These are phyloP conservation scores for Aspidiotus rigidus DNA, from an alignment of 2,888 invertebrate genomes.

Conservation along the genomic window DNA sequence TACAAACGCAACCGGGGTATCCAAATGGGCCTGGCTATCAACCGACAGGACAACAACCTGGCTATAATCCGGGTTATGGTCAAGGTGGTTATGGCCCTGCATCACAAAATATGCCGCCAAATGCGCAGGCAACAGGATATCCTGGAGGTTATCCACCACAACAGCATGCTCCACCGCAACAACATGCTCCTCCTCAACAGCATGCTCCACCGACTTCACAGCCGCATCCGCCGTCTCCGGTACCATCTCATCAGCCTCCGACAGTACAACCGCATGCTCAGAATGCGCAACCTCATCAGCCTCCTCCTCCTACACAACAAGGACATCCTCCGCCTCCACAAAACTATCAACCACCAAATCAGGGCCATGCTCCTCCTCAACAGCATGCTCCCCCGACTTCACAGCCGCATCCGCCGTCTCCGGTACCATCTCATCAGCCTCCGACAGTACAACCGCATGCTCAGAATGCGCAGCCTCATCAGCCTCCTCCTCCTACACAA, in stretches of 20 bases:
- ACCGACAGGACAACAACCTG: conserved; percentile 24
- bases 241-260: conserved; percentile 50
- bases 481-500: conserved; percentile 40
- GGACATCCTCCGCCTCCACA: conserved; percentile 53
- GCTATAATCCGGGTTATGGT: conserved; percentile 17
- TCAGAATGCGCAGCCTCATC: conserved; percentile 44
- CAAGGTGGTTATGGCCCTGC: conserved; percentile 27
- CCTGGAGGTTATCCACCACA: conserved; percentile 31
- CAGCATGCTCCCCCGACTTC: conserved; percentile 36
- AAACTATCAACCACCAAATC: conserved; percentile 44
- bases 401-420: conserved; percentile 43
- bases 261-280: conserved; percentile 43
- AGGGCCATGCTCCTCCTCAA: conserved; percentile 51
- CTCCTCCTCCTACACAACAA: conserved; percentile 41
- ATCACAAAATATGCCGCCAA: conserved; percentile 18
- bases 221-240: conserved; percentile 43
- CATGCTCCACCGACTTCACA: conserved; percentile 39
- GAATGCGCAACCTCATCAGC: conserved; percentile 32
- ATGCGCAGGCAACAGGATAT: conserved; percentile 19
- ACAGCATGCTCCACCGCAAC: conserved; percentile 38
- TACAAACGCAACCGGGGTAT: conserved; percentile 23
- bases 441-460: conserved; percentile 45
- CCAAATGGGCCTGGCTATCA: conserved; percentile 30
- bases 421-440: conserved; percentile 48
- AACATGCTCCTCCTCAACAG: conserved; percentile 41